Percentiles rank a stretch among this genome's conserved stretches.
Conservation (phyloP, 2,888 invertebrate species). For the Phortica okadai region DNA sequence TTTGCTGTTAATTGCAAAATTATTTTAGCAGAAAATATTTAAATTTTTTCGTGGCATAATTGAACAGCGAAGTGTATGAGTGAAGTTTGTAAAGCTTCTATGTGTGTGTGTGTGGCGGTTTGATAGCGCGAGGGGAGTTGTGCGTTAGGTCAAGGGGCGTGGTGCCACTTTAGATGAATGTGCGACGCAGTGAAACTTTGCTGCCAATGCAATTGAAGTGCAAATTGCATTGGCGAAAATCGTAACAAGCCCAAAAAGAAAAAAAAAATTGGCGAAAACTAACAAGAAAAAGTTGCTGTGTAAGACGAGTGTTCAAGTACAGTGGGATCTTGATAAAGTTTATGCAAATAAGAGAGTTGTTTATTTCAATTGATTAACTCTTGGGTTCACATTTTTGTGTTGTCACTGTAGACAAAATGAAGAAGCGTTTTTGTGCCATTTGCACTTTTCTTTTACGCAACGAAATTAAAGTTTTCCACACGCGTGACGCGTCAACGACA, state of each 20-base stretch:
- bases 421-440: slow-evolving; percentile 69
- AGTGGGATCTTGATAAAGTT: background rate
- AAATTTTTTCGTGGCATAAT: too few species aligned
- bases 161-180: too few species aligned
- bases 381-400: slow-evolving; percentile 53
- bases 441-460: slow-evolving; percentile 64
- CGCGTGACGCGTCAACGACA: background rate
- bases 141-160: background rate
- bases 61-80: too few species aligned
- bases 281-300: too few species aligned
- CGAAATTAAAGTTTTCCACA: slow-evolving; percentile 54
- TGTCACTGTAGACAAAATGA: slow-evolving; percentile 66
- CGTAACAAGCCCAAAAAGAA: background rate
- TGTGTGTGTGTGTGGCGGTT: background rate
- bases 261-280: background rate
- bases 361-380: background rate
- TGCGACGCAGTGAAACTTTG: too few species aligned
- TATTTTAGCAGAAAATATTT: too few species aligned
- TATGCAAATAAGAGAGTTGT: background rate
- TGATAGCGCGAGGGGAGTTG: background rate
- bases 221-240: too few species aligned
- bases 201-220: too few species aligned
- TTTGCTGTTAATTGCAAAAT: slow-evolving; percentile 11
- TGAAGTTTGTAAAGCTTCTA: slow-evolving; percentile 8
- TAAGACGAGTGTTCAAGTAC: background rate